A percentile compares a stretch with the other conserved stretches of the same genome.
Conservation (phyloP, 2,113 vertebrate genomes). For the Potamarius usumacintae region DNA sequence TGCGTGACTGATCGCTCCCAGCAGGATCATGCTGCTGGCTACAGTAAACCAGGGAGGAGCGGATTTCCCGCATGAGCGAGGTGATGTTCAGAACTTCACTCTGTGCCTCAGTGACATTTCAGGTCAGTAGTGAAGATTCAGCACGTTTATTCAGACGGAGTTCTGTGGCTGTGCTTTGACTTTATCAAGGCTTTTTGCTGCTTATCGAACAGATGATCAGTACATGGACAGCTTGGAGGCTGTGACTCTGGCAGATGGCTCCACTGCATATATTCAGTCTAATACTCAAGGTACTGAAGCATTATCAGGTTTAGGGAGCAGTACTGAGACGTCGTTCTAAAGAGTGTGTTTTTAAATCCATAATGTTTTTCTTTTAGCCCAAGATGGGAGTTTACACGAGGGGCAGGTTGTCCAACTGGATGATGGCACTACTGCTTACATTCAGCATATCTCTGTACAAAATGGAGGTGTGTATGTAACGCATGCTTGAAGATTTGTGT, state of each 20-base stretch:
- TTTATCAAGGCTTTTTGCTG: neutral
- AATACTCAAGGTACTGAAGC: slow-evolving; percentile 82
- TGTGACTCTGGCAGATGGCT: slow-evolving; percentile 91
- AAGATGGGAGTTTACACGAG: slow-evolving; percentile 91
- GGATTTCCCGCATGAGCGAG: slow-evolving; percentile 92
- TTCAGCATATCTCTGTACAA: slow-evolving; percentile 91
- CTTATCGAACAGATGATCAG: slow-evolving; percentile 63
- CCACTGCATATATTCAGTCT: slow-evolving; percentile 94
- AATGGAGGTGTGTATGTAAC: slow-evolving; percentile 78
- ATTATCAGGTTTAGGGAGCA: neutral
- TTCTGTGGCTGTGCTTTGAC: neutral
- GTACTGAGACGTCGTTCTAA: too few species aligned
- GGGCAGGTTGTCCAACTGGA: slow-evolving; percentile 96
- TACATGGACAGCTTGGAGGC: slow-evolving; percentile 95
- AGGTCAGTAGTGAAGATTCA: slow-evolving; percentile 76
- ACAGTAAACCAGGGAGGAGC: slow-evolving; percentile 93
- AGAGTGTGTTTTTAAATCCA: neutral
- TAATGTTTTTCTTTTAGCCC: slow-evolving; percentile 53
- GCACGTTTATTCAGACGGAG: neutral
- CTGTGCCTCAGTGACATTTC: slow-evolving; percentile 90
- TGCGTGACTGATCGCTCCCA: neutral
- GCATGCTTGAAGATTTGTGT: neutral
- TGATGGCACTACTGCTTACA: slow-evolving; percentile 93
- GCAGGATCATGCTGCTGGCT: slow-evolving; percentile 93
- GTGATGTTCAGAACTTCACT: slow-evolving; percentile 89